phyloP scores from a whole-genome alignment of 2,113 vertebrate species.

The Antechinus flavipes region DNA sequence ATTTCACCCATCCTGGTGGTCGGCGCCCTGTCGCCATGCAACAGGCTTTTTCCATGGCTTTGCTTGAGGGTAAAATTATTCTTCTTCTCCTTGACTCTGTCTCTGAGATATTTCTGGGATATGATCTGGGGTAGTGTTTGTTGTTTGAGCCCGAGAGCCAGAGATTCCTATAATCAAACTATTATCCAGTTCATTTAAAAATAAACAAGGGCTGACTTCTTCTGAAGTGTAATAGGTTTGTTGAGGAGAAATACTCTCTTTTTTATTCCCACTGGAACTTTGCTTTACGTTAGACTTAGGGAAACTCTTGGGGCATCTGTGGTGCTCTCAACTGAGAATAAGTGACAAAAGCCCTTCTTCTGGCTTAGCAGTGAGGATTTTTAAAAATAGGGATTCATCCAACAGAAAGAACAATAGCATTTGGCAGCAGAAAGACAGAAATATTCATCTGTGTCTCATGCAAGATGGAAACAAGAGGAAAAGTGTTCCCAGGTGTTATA shows the following conservation, averaged over 20 bases:
- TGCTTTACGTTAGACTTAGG: constrained; percentile 22
- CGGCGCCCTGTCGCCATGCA: neutral
- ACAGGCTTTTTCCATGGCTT: constrained; percentile 31
- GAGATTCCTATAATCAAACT: constrained; percentile 11
- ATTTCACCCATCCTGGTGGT: constrained; percentile 9
- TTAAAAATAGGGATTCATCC: neutral
- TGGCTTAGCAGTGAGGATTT: neutral
- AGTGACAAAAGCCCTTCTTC: neutral
- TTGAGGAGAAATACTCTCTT: constrained; percentile 7
- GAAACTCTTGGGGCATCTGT: neutral
- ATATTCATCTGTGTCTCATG: neutral
- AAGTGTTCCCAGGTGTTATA: neutral
- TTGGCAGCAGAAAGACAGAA: neutral
- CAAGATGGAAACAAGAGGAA: neutral
- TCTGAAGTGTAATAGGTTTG: neutral
- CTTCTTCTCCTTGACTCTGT: constrained; percentile 40
- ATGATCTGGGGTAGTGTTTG: neutral
- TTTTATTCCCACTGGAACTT: constrained; percentile 21
- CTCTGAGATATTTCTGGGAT: constrained; percentile 39
- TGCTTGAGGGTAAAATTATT: constrained; percentile 38
- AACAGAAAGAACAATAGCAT: neutral
- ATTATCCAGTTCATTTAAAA: constrained; percentile 33
- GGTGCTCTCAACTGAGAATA: neutral
- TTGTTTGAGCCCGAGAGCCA: constrained; percentile 19
- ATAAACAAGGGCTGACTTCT: constrained; percentile 27